Base-by-base conservation (phyloP, 2,888 invertebrate genomes). In the Deroplatys truncata region DNA sequence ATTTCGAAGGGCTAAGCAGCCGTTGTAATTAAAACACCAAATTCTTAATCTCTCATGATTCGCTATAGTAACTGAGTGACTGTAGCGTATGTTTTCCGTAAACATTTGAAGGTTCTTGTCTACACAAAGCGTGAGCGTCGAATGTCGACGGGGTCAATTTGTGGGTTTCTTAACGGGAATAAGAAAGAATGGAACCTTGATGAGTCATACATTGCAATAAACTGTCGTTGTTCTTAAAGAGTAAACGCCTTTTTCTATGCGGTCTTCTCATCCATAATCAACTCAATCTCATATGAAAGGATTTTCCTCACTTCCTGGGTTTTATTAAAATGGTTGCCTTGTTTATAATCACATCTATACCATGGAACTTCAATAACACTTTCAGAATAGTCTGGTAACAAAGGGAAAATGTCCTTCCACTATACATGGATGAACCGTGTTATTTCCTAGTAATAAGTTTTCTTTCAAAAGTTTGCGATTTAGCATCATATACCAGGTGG, bases 61-160 rank as follows among this genome's bases (percentile, higher is more conserved):
- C 13, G 43, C 13, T 10, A 13, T 13, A 43, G 7, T 4, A 72
- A 20, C 3, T 20, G 56, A 72, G 16, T 72, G 56, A 72, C 16
- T 72, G 20, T 20, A 20, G 56, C 20, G 25, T 25, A 7, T 20
- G 20, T 20, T 2, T 20, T 8, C 20, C 3, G 56, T 20, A 72
- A 72, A 20, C 2, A 72, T 20, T 5, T 20, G 16, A 72, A 72
- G 56, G 43, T 43, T 43, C 43, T 72, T 72, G 20, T 72, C 86
- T 82, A 82, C 82, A 87, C 86, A 87, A 82, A 82, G 82, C 86
- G 86, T 87, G 86, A 87, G 82, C 72, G 86, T 82, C 13, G 82
- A 87, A 82, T 86, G 86, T 86, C 86, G 82, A 56, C 49, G 88
- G 88, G 88, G 88, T 88, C 88, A 88, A 72, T 84, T 84, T 88